These are phyloP conservation scores for Quadriops clusia DNA, from an alignment of 2,888 invertebrate species.

Conservation along the genomic window DNA sequence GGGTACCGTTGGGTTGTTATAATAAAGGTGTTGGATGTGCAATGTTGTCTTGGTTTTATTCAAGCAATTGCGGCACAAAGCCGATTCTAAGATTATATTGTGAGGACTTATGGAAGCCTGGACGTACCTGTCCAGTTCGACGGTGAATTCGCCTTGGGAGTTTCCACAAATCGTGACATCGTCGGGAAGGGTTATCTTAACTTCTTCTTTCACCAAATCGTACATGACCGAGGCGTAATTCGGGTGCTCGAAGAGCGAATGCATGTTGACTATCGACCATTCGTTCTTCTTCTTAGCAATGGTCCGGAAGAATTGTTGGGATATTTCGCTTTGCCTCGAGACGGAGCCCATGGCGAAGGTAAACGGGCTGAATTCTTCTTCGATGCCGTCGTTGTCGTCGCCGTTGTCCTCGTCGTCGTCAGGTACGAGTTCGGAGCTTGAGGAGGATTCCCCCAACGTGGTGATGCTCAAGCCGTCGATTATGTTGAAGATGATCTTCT, in stretches of 20 bases:
- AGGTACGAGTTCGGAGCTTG: too few relatives aligned
- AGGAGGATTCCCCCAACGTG: too few relatives aligned
- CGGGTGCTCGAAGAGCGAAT: conserved; percentile 11
- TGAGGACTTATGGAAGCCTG: not conserved
- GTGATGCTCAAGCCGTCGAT: too few relatives aligned
- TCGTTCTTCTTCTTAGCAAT: conserved; percentile 6
- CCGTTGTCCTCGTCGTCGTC: too few relatives aligned
- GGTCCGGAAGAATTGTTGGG: too few relatives aligned
- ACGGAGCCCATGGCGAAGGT: too few relatives aligned
- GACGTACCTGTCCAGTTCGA: not conserved
- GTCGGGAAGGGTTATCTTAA: conserved; percentile 4
- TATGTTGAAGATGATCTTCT: too few relatives aligned
- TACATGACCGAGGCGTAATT: conserved; percentile 10
- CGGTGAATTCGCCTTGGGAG: not conserved
- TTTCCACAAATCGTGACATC: conserved; percentile 1
- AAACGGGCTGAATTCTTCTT: too few relatives aligned
- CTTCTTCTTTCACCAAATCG: not conserved
- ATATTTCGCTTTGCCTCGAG: too few relatives aligned
- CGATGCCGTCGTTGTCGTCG: too few relatives aligned
- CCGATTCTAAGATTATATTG: not conserved
- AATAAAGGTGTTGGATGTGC: conserved; percentile 8
- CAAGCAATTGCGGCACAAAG: not conserved
- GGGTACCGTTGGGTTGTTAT: not conserved
- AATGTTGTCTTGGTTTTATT: conserved; percentile 8
- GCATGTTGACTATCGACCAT: conserved; percentile 9